Evolutionary conservation across 2,113 vertebrate genomes (phyloP).

Genomic region (Pionites leucogaster): DNA sequence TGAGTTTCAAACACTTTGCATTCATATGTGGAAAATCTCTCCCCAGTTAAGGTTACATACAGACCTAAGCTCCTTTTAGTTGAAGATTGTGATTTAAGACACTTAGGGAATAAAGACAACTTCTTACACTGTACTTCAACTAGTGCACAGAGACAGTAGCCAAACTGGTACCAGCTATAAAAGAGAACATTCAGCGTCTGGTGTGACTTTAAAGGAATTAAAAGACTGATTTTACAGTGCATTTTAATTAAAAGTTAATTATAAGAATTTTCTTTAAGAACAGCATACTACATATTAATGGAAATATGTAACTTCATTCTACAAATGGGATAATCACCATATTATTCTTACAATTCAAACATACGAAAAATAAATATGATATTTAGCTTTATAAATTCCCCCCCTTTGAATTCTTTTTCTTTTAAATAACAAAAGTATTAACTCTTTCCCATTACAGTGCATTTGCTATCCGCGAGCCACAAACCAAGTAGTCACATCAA

Average conservation of each 20-base stretch:
- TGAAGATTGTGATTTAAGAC: not conserved
- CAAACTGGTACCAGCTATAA: not conserved
- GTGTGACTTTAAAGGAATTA: conserved; percentile 15
- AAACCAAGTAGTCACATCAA: conserved; percentile 31
- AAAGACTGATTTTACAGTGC: conserved; percentile 56
- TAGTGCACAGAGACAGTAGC: not conserved
- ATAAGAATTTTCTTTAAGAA: conserved; percentile 59
- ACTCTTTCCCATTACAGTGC: conserved; percentile 17
- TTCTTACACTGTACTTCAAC: not conserved
- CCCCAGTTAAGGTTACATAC: not conserved
- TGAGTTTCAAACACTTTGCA: not conserved
- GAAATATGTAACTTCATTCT: conserved; percentile 67
- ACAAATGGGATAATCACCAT: conserved; percentile 73
- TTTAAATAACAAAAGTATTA: conserved; percentile 60
- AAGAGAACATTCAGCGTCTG: not conserved
- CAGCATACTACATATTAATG: conserved; percentile 69
- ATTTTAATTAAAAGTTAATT: conserved; percentile 76
- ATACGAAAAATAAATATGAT: conserved; percentile 83
- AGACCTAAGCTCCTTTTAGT: not conserved
- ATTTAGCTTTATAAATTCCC: conserved; percentile 76
- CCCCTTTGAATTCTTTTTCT: conserved; percentile 32
- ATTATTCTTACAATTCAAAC: conserved; percentile 68
- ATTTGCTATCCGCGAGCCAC: conserved; percentile 48
- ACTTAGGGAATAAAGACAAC: not conserved
- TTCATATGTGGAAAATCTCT: accelerated